Base-by-base conservation (phyloP, 2,113 vertebrate genomes). In the Urocolius indicus region DNA sequence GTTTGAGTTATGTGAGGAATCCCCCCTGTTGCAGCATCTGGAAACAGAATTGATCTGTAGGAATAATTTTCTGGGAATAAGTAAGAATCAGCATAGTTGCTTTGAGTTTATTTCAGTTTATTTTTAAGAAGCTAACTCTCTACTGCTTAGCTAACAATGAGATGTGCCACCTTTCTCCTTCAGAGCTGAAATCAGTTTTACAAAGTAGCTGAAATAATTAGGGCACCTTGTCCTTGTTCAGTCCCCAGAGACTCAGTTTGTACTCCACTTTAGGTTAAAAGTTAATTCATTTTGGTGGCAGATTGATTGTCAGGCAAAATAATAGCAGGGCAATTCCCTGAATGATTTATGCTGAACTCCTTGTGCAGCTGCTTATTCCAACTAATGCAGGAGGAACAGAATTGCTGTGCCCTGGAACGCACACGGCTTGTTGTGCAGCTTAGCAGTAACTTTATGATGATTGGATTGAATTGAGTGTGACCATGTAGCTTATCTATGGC, bases 271-370 rank as follows among this genome's bases (percentile, higher is more conserved):
- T 34, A 92, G 81, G 91, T 94, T 96, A 92, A 77, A 97, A 97
- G 95, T 92, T 97, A 96, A 96, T 96, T 96, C 89, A 94, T 95
- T 97, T 96, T 96, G 62, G 74, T 96, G 92, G 91, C 89, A 94
- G 91, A 96, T 91, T 93, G 89, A 95, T 95, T 96, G 95, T 96
- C 92, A 94, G 90, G 85, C 68, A 92, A 69, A 97, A 94, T 92
- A 96, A 94, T 95, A 91, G 73, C 83, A 94, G 93, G 86, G 61
- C 90, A 95, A 93, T 95, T 97, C 93, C 92, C 89, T 92, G 87
- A 95, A 90, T 89, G 81, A 93, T 95, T 90, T 95, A 41, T 91
- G 89, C 46, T 94, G 55, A 67, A 58, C 83, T 95, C 91, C 79
- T 90, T 51, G 67, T 92, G 78, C 32, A 90, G 67, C 73, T 95